Base-by-base conservation (phyloP, 2,888 invertebrate genomes). In the Drosophila lutescens region DNA sequence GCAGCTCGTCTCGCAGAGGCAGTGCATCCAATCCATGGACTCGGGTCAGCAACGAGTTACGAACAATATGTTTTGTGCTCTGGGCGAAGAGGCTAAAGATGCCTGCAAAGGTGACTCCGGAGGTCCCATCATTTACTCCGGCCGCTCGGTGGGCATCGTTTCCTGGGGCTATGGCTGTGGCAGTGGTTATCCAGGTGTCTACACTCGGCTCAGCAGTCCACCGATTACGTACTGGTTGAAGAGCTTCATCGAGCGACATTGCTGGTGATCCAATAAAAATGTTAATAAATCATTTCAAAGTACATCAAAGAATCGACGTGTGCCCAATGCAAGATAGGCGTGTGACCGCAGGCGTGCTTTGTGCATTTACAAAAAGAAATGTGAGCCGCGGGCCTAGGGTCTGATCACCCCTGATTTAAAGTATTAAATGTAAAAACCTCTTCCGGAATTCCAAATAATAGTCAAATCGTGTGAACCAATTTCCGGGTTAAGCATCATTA, bases 181-280 rank as follows among this genome's bases (percentile, higher is more conserved):
- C n/a, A 66, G 67, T 76, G 94, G 95, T 0, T 94, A 93, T 79
- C 96, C 96, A 0, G 96, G 96, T 0, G 96, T 97, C 5, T 96
- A 96, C 90, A 93, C 95, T 0, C 92, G 96, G 57, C 95, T 96
- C 0, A 78, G 74, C 32, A 79, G 77, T 30, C 30, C 63, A 1
- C 0, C n/a, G 6, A 76, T 84, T 20, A 59, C 60, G 0, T 57
- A 26, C 13, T 73, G 60, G n/a, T 17, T 84, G 0, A 78, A 79
- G 26, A 44, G 12, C 12, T 41, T 60, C 6, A 30, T 73, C 2
- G 13, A 51, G 1, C 17, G 1, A 4, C 13, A 84, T 58, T 74
- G 69, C 40, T 46, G 32, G 20, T 38, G 17, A 30, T 59, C 41
- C 17, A 49, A 1, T 49, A 1, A 17, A 26, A 41, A 10, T 4